Evolutionary conservation across 2,113 vertebrate genomes (phyloP).

Genomic region (Pipra filicauda): DNA sequence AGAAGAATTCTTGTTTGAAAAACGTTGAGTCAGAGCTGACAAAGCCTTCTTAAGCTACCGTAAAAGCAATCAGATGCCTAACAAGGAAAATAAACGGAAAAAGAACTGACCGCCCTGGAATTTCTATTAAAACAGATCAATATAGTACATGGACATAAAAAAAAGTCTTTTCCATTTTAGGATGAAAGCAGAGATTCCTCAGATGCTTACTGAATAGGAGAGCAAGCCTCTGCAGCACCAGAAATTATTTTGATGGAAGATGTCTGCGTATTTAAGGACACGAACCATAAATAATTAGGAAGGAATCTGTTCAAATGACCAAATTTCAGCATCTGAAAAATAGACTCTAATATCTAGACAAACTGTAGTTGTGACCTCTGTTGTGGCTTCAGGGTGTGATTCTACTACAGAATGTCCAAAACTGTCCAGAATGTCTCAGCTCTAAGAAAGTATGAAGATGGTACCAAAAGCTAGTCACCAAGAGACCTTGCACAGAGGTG

Average conservation of each 20-base stretch:
- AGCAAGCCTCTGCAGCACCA: neutral
- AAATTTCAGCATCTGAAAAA: neutral
- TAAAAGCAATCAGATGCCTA: neutral
- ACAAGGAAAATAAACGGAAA: conserved; percentile 7
- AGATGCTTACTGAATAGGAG: neutral
- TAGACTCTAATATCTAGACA: neutral
- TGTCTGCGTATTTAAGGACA: neutral
- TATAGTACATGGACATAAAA: neutral
- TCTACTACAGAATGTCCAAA: neutral
- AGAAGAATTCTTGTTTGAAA: neutral
- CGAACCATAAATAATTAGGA: neutral
- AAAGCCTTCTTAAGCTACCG: neutral
- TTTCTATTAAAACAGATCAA: conserved; percentile 12
- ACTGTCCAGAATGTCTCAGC: neutral
- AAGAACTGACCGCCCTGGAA: neutral
- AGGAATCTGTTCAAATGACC: neutral
- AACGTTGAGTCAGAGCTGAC: neutral
- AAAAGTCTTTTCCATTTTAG: neutral
- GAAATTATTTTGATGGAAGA: neutral
- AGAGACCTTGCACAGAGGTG: neutral
- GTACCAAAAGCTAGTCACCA: neutral
- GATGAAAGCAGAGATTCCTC: neutral
- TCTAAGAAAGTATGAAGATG: neutral
- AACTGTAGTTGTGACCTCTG: neutral
- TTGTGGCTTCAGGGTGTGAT: neutral